Conservation (phyloP, 2,888 invertebrate species). For the Geophilus truncorum region DNA sequence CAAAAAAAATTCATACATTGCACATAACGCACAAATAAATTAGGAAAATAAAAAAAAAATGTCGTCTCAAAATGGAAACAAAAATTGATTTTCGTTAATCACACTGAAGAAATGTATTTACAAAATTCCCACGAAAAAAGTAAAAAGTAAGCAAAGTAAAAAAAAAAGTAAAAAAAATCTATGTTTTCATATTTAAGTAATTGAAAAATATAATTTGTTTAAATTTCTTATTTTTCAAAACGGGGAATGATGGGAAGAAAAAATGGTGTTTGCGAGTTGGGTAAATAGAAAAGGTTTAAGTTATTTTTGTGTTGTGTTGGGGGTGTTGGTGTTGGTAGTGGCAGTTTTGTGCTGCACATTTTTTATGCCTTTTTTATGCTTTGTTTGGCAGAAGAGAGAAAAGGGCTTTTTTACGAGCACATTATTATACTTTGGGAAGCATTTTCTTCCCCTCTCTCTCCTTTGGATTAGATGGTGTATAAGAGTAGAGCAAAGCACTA, state of each 20-base stretch:
- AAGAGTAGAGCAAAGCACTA: neutral
- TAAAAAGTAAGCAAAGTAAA: neutral
- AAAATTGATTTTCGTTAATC: neutral
- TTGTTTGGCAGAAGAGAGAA: slow-evolving; percentile 5
- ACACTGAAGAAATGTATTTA: neutral
- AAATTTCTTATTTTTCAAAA: neutral
- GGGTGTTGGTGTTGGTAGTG: too few species aligned
- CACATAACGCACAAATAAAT: too few species aligned
- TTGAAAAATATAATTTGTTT: neutral
- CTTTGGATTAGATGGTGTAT: neutral
- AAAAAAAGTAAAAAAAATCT: neutral
- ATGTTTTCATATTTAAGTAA: too few species aligned
- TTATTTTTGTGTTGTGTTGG: neutral
- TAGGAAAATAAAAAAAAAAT: neutral
- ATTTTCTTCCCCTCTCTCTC: slow-evolving; percentile 18
- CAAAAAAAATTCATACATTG: too few species aligned
- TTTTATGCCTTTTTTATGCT: slow-evolving; percentile 11
- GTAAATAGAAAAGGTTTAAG: neutral
- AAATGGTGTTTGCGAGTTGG: too few species aligned
- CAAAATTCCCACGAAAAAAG: neutral
- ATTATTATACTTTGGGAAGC: slow-evolving; percentile 16
- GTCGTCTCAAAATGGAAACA: neutral
- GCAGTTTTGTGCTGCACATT: neutral
- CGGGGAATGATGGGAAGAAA: neutral
- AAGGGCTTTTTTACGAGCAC: neutral